Percentiles rank a stretch among this genome's conserved stretches.
Evolutionary conservation across 2,113 vertebrate species (phyloP).

Genomic region (Erinaceus europaeus): DNA sequence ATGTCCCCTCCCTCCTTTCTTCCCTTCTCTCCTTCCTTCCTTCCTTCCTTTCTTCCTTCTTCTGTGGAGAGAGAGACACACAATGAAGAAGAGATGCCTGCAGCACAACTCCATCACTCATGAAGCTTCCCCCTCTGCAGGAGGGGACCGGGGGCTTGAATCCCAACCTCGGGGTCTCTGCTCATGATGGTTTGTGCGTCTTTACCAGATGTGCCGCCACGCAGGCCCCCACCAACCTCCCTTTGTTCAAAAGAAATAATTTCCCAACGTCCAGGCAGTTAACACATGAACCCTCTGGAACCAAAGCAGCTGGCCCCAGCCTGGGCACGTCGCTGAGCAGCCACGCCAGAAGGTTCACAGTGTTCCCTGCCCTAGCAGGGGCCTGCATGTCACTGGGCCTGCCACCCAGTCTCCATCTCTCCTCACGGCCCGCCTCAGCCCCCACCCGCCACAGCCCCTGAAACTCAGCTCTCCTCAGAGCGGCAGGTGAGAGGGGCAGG

Average conservation of each 20-base stretch:
- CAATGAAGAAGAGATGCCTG: no score
- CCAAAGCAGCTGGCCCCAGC: slow-evolving; percentile 3
- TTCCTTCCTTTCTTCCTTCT: no score
- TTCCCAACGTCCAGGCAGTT: neutral
- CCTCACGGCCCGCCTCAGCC: no score
- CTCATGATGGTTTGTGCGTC: no score
- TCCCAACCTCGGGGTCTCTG: no score
- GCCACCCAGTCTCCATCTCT: neutral
- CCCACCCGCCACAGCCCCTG: neutral
- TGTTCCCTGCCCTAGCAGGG: neutral
- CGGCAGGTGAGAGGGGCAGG: neutral
- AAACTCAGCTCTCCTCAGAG: neutral
- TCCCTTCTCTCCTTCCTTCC: no score
- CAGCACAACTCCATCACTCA: no score
- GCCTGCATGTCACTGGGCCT: neutral
- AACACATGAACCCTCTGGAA: slow-evolving; percentile 48
- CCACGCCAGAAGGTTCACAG: neutral
- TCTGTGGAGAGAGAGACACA: no score
- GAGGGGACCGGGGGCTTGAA: no score
- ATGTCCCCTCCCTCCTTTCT: no score
- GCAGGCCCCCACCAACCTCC: neutral
- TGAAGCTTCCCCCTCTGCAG: no score
- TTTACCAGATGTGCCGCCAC: neutral
- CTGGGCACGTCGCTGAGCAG: slow-evolving; percentile 31
- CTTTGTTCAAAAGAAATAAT: slow-evolving; percentile 47